These are phyloP conservation scores for Zingel zingel DNA, from an alignment of 2,113 vertebrate genomes.

Conservation along the genomic window DNA sequence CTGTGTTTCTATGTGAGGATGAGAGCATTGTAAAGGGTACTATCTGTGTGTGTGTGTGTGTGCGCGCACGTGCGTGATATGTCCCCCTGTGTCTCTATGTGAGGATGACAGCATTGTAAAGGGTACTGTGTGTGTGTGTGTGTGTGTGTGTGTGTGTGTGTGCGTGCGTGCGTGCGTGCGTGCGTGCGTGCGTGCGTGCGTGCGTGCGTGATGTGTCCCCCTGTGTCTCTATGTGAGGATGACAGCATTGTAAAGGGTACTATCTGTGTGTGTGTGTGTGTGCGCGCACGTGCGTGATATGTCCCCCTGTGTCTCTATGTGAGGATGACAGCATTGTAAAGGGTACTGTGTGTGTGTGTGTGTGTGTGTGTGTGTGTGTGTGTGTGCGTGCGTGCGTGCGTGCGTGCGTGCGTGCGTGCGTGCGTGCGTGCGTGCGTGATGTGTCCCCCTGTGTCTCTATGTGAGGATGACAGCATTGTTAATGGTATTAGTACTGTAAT, in stretches of 20 bases:
- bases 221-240: too few relatives aligned
- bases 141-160: too few relatives aligned
- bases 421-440: slow-evolving; percentile 10
- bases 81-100: slow-evolving; percentile 9
- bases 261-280: too few relatives aligned
- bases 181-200: too few relatives aligned
- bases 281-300: too few relatives aligned
- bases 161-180: too few relatives aligned
- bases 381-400: not conserved
- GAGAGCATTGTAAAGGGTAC: slow-evolving; percentile 49
- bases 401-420: not conserved
- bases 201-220: too few relatives aligned
- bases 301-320: too few relatives aligned
- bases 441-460: slow-evolving; percentile 9
- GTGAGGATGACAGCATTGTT: slow-evolving; percentile 42
- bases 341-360: too few relatives aligned
- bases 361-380: too few relatives aligned
- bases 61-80: not conserved
- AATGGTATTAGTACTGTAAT: slow-evolving; percentile 60
- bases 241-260: too few relatives aligned
- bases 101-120: slow-evolving; percentile 47
- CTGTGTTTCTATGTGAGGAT: slow-evolving; percentile 32
- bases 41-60: not conserved
- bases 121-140: not conserved
- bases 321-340: too few relatives aligned